phyloP scores from a whole-genome alignment of 2,797 vertebrate genomes.

The Heteromormyrus szaboi region DNA sequence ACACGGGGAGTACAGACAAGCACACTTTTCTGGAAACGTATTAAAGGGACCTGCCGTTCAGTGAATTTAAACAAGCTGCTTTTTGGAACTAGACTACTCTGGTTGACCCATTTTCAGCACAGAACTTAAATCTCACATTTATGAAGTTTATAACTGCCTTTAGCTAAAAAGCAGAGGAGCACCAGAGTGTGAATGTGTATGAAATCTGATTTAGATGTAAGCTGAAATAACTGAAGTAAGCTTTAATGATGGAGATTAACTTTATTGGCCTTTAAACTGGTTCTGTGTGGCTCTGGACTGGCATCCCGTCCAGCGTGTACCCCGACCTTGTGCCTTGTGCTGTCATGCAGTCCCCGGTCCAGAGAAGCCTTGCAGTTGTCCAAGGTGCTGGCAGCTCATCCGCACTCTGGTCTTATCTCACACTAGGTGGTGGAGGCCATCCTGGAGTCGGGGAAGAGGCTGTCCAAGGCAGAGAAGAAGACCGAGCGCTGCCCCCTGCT shows the following conservation, averaged over 20 bases:
- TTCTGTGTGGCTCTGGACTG: not conserved
- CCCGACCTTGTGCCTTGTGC: not conserved
- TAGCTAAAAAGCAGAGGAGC: not conserved
- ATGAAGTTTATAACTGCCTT: not conserved
- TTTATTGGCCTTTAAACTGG: not conserved
- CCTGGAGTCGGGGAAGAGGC: slow-evolving; percentile 80
- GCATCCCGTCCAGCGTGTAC: not conserved
- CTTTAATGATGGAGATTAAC: not conserved
- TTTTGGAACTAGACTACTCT: not conserved
- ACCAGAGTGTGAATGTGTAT: not conserved
- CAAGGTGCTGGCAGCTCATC: not conserved
- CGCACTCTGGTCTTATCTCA: not conserved
- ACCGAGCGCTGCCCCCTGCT: slow-evolving; percentile 84
- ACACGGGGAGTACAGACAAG: not conserved
- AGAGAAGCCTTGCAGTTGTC: not conserved
- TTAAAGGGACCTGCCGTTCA: not conserved
- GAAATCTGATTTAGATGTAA: not conserved
- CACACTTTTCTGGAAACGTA: not conserved
- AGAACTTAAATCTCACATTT: not conserved
- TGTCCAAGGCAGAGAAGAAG: slow-evolving; percentile 82
- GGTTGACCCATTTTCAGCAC: not conserved
- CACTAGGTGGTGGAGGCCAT: slow-evolving; percentile 76
- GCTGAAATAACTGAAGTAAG: not conserved
- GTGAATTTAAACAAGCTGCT: not conserved
- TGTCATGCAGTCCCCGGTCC: not conserved